Evolutionary conservation across 2,888 invertebrate species (phyloP), one percentile per base, ranked within the genome.

Genomic region (Ophraella communa): DNA sequence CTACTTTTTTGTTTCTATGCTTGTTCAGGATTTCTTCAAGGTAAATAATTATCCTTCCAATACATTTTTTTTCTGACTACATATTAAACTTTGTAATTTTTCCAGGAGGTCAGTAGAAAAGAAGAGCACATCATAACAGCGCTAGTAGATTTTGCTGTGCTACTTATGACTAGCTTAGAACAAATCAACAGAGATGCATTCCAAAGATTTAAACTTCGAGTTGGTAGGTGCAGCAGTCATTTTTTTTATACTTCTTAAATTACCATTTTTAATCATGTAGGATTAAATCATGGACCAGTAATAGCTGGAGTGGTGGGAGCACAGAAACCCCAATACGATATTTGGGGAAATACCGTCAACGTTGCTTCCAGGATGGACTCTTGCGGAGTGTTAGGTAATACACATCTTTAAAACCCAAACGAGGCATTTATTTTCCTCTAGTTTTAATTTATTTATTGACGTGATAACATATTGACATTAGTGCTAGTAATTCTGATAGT

Each of bases 301-400:
- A 96, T 97, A 79, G 97, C 97, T 0, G 98, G 97, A 0, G 97
- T 98, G 17, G 95, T 98, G 21, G 97, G 97, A 0, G 97, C 97
- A 0, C 95, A 97, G 81, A 98, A 98, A 79, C 98, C 98, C 0
- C 97, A 98, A 83, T 98, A 97, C 82, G 98, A 98, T 80, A 98
- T 98, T 74, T 98, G 98, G 98, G 96, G 98, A 11, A 97, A 98
- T 83, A 97, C 98, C 0, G 98, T 98, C 14, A 98, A 98, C 80
- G 95, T 98, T 10, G 97, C 98, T 1, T 96, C 95, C 4, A 84
- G 98, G 53, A 98, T 98, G 98, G 98, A 98, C 83, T 96, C 95
- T 68, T 96, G 95, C 67, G 97, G 98, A 0, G 87, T 92, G 67
- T 91, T 95, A 88, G 94, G 94, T 18, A 24, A 11, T 17, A n/a